These are phyloP conservation scores for Odontophorus gujanensis DNA, from an alignment of 2,113 vertebrate genomes.

Conservation along the genomic window DNA sequence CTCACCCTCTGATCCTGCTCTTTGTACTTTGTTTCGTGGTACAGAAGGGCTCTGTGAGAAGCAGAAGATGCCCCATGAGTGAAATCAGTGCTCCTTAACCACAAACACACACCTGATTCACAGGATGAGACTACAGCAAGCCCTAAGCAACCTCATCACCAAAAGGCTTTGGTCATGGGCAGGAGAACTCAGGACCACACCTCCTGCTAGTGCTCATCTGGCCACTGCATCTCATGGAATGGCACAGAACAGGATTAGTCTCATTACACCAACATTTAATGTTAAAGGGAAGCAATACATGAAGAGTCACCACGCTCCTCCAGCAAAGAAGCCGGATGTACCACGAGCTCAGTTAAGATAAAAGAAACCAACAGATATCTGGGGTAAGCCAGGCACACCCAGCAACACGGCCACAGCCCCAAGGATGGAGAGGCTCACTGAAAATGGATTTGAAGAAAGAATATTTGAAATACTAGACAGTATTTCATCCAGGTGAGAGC, in stretches of 20 bases:
- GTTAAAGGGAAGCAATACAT: neutral
- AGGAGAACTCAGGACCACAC: neutral
- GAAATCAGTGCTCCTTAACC: neutral
- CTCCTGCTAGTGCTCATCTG: neutral
- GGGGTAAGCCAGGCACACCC: neutral
- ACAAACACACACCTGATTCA: neutral
- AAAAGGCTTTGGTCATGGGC: neutral
- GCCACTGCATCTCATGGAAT: neutral
- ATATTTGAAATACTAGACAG: neutral
- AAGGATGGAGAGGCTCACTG: neutral
- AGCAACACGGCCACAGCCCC: neutral
- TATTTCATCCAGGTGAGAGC: neutral
- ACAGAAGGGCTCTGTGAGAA: neutral
- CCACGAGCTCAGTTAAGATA: accelerated
- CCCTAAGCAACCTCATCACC: neutral
- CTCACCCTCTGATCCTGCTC: neutral
- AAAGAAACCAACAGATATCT: neutral
- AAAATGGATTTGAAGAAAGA: neutral
- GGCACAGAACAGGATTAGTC: neutral
- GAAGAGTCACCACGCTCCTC: neutral
- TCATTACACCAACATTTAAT: neutral
- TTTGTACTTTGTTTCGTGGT: neutral
- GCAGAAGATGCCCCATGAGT: neutral
- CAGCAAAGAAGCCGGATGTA: accelerated
- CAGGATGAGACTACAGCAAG: neutral